These are phyloP conservation scores for Rhadina sibilatrix DNA, from an alignment of 2,113 vertebrate species.

Conservation along the genomic window DNA sequence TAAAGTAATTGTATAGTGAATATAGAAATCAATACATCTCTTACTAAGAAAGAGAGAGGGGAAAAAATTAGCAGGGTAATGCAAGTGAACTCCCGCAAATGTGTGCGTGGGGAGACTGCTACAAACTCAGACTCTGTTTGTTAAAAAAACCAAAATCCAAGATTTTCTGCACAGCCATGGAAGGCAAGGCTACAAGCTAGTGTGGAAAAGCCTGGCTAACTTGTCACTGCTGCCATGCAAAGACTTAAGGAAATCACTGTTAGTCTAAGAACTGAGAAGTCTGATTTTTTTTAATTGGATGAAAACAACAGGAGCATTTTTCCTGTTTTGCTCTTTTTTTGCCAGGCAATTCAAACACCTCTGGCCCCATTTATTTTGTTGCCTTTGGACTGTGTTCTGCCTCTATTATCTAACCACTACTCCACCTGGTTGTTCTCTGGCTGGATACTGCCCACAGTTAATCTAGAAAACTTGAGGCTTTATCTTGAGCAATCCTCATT, in stretches of 20 bases:
- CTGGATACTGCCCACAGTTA: background rate
- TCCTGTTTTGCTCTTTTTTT: background rate
- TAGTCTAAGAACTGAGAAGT: background rate
- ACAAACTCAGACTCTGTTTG: slow-evolving; percentile 8
- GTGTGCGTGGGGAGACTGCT: background rate
- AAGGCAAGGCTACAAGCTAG: background rate
- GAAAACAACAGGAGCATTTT: background rate
- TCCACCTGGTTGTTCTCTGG: background rate
- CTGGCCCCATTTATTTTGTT: background rate
- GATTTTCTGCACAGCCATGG: background rate
- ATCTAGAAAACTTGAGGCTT: background rate
- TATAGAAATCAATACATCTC: slow-evolving; percentile 46
- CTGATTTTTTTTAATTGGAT: background rate
- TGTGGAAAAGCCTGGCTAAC: background rate
- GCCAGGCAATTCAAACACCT: background rate
- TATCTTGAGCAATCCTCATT: background rate
- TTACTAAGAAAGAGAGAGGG: slow-evolving; percentile 16
- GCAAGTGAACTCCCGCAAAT: background rate
- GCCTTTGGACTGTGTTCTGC: background rate
- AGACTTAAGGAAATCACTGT: background rate
- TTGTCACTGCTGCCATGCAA: background rate
- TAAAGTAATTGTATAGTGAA: slow-evolving; percentile 47
- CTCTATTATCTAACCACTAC: background rate
- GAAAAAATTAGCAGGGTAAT: background rate
- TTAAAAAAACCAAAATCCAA: background rate